Base-by-base conservation (phyloP, 2,797 vertebrate species). In the Oceanodroma leucorhoa region DNA sequence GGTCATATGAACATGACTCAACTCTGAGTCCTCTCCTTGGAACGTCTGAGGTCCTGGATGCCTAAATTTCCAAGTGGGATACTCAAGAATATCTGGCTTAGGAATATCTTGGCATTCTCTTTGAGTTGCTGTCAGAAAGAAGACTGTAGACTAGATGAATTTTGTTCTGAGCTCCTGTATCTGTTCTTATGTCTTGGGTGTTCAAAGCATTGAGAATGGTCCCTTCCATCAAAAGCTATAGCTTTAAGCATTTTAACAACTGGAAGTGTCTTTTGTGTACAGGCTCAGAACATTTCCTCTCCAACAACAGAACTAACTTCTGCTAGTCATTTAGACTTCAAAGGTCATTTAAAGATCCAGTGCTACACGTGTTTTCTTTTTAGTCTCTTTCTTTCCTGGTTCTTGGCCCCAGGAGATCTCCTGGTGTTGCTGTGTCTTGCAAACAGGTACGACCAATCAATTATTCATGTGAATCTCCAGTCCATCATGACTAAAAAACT, bases 1-100 rank as follows among this genome's bases (percentile, higher is more conserved):
- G 84, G 64, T 94, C 89, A 92, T 62, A 83, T 69, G 81, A 93
- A 80, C n/a, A 83, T 83, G 91, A 94, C 48, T 95, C 87, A 73
- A 91, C 57, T 89, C 48, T 18, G 11, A 95, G 41, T 71, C 32
- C 71, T 93, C 60, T 87, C 6, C 64, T 83, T 73, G 76, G 75
- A 94, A 92, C 3, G 1, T 70, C 0, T 77, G 66, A 91, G 82
- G 61, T 85, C 51, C 79, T 89, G 82, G 64, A 87, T 27, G n/a
- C 32, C 62, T 38, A 7, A 32, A 87, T 83, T 87, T 85, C 87
- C 60, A 80, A 77, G 64, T 36, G 43, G 51, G 64, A 61, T 61
- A n/a, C 54, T 93, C 21, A 22, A 77, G 51, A 89, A 32, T 65
- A 77, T 85, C 34, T 83, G 55, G 43, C 14, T 79, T 83, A 75